A percentile compares a stretch with the other conserved stretches of the same genome.
phyloP scores from a whole-genome alignment of 1,140 invertebrate genomes.

The Bombus affinis region DNA sequence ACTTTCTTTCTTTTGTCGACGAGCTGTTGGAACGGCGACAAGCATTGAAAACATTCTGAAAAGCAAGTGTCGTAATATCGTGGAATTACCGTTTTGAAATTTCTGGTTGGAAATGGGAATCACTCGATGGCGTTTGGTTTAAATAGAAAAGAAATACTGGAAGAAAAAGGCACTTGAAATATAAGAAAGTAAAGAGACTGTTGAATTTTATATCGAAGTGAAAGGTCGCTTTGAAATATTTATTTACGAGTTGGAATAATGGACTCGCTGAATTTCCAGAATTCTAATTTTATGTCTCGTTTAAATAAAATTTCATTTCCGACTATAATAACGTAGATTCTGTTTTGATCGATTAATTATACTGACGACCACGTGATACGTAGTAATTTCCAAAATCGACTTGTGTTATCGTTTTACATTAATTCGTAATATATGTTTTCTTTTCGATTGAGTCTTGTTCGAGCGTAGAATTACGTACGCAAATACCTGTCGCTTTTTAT shows the following conservation, averaged over 20 bases:
- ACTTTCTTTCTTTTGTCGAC: too few species aligned
- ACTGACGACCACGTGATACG: not conserved
- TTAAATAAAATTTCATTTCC: not conserved
- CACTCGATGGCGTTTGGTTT: too few species aligned
- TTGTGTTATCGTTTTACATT: not conserved
- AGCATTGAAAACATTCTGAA: too few species aligned
- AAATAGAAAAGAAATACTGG: too few species aligned
- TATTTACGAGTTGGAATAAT: not conserved
- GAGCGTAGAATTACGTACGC: not conserved
- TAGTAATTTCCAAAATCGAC: not conserved
- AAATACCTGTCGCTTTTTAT: slow-evolving; percentile 1
- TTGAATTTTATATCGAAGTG: not conserved
- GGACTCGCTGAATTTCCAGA: not conserved
- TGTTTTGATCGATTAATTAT: not conserved
- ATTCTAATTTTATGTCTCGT: not conserved
- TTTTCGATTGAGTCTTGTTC: not conserved
- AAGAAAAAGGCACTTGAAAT: not conserved
- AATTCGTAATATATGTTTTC: not conserved
- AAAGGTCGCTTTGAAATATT: not conserved
- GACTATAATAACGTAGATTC: not conserved
- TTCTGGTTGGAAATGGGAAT: too few species aligned
- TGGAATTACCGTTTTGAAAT: too few species aligned
- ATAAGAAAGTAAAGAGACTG: not conserved
- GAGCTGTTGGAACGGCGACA: too few species aligned
- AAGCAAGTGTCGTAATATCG: too few species aligned